Conservation (phyloP, 2,888 invertebrate genomes). For the Polylopha cassiicola region DNA sequence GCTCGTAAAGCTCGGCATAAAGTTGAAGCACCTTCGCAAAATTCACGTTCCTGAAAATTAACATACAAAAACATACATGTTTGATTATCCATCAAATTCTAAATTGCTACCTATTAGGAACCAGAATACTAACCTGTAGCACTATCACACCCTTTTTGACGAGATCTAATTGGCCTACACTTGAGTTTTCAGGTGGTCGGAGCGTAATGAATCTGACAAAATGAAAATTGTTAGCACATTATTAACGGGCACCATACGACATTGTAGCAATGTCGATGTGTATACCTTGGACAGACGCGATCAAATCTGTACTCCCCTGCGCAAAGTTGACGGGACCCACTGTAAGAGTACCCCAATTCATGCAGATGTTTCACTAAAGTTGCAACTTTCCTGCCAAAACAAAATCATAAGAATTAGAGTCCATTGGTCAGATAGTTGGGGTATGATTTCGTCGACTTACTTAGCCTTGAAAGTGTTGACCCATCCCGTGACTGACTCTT, state of each 20-base stretch:
- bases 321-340: conserved; percentile 58
- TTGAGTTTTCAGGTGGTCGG: conserved; percentile 52
- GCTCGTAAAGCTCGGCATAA: conserved; percentile 82
- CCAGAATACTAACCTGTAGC: conserved; percentile 49
- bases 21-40: conserved; percentile 87
- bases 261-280: neutral
- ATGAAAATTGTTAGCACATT: too few relatives aligned
- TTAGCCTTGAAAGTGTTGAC: conserved; percentile 85
- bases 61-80: neutral
- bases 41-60: conserved; percentile 82
- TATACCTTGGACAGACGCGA: conserved; percentile 75
- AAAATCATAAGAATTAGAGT: neutral
- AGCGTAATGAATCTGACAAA: conserved; percentile 74
- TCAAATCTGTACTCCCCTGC: conserved; percentile 75
- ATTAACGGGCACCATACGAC: too few relatives aligned
- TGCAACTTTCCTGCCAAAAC: conserved; percentile 53
- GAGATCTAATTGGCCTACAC: conserved; percentile 58
- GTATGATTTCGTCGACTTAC: conserved; percentile 47
- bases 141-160: conserved; percentile 66
- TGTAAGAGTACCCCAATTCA: conserved; percentile 63
- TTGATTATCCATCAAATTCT: neutral
- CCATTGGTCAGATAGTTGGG: neutral
- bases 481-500: conserved; percentile 84
- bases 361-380: conserved; percentile 63
- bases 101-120: too few relatives aligned